These are phyloP conservation scores for Catocala sponsa DNA, from an alignment of 2,888 invertebrate genomes.

Conservation along the genomic window DNA sequence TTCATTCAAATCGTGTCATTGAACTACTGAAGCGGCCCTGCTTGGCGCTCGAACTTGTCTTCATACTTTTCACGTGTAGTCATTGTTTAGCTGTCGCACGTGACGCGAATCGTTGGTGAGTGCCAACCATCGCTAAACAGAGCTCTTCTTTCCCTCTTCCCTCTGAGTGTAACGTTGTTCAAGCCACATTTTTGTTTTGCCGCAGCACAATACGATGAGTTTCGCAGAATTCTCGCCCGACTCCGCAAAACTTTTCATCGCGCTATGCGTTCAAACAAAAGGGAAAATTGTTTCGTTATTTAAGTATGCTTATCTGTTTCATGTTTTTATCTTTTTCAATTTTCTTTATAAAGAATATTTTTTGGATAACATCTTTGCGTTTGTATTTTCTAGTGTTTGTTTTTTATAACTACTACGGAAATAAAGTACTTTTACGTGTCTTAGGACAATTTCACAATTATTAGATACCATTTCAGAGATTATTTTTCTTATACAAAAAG, in stretches of 20 bases:
- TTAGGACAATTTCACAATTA: too few species aligned
- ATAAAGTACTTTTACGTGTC: too few species aligned
- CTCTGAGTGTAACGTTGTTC: conserved; percentile 2
- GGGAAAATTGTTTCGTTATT: conserved; percentile 4
- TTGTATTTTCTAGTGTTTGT: too few species aligned
- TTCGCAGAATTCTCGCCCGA: conserved; percentile 16
- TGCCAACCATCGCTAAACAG: conserved; percentile 21
- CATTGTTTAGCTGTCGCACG: conserved; percentile 51
- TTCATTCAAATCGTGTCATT: neutral
- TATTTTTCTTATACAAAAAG: too few species aligned
- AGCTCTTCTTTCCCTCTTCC: conserved; percentile 13
- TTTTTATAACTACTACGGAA: too few species aligned
- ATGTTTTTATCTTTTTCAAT: neutral
- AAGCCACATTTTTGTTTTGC: conserved; percentile 32
- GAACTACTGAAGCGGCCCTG: conserved; percentile 21
- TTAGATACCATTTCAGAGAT: too few species aligned
- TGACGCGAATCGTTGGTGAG: conserved; percentile 46
- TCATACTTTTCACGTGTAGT: conserved; percentile 45
- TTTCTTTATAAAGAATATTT: neutral
- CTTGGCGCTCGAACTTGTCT: conserved; percentile 24
- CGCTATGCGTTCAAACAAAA: conserved; percentile 11
- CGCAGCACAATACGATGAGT: neutral
- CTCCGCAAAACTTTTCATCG: conserved; percentile 29
- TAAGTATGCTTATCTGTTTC: conserved; percentile 3
- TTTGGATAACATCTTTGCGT: neutral